Evolutionary conservation across 2,888 invertebrate species (phyloP).

Genomic region (Campaea margaritaria): DNA sequence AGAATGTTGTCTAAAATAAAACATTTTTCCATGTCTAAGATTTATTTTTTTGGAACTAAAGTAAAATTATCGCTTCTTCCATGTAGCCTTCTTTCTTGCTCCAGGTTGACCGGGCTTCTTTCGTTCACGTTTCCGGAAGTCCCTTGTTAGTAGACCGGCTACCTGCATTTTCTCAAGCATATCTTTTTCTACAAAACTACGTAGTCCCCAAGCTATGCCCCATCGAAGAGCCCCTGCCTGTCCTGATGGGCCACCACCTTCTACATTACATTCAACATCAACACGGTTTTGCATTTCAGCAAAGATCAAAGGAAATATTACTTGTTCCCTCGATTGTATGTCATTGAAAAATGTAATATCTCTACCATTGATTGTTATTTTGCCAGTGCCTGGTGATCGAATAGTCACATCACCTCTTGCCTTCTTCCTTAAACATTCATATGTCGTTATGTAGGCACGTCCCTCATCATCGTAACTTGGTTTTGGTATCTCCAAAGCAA

Average conservation of each 20-base stretch:
- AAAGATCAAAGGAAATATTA: conserved; percentile 94
- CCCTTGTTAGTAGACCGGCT: conserved; percentile 94
- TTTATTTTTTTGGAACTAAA: neutral
- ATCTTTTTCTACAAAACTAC: conserved; percentile 92
- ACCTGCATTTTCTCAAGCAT: conserved; percentile 94
- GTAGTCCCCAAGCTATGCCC: conserved; percentile 93
- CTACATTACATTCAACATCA: conserved; percentile 92
- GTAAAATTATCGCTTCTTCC: conserved; percentile 92
- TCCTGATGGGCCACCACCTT: conserved; percentile 90
- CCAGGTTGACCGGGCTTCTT: conserved; percentile 97
- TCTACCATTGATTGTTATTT: conserved; percentile 91
- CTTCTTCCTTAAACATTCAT: conserved; percentile 89
- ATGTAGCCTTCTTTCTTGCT: conserved; percentile 95
- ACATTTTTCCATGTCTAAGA: conserved; percentile 8
- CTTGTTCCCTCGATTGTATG: conserved; percentile 91
- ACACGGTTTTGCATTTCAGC: conserved; percentile 90
- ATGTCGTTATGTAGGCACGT: conserved; percentile 88
- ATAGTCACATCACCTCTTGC: conserved; percentile 93
- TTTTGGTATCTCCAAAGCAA: conserved; percentile 87
- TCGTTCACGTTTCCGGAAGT: conserved; percentile 91
- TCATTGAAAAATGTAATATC: conserved; percentile 91
- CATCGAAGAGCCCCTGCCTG: conserved; percentile 96
- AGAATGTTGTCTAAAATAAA: conserved; percentile 2
- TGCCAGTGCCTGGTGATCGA: conserved; percentile 92
- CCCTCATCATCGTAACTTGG: conserved; percentile 89